phyloP scores from a whole-genome alignment of 2,797 vertebrate species.

The Morelia viridis region DNA sequence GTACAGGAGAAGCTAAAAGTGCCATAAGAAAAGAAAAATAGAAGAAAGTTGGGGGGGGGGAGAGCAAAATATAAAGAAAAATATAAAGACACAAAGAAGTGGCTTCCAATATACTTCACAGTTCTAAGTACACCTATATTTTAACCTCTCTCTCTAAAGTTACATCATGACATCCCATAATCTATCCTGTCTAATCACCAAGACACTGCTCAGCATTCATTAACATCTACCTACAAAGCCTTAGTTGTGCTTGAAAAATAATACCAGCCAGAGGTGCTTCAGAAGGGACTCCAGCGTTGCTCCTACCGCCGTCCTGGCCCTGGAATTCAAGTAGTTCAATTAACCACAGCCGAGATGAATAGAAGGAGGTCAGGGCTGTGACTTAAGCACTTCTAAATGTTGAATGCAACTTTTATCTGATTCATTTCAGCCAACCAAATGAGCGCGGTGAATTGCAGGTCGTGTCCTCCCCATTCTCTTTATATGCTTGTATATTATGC shows the following conservation, averaged over 20 bases:
- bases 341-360: background rate
- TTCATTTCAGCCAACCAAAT: slow-evolving; percentile 37
- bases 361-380: background rate
- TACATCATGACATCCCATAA: too few species aligned
- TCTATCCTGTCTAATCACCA: too few species aligned
- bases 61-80: too few species aligned
- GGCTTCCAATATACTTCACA: too few species aligned
- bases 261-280: background rate
- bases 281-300: background rate
- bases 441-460: slow-evolving; percentile 10
- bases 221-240: background rate
- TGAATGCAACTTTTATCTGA: slow-evolving; percentile 20
- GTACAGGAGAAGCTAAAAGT: too few species aligned
- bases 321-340: slow-evolving; percentile 3
- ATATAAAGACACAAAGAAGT: too few species aligned
- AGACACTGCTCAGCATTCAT: background rate
- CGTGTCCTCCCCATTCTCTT: slow-evolving; percentile 5
- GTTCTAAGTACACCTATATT: too few species aligned
- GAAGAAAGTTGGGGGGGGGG: too few species aligned
- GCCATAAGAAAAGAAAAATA: too few species aligned
- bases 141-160: too few species aligned
- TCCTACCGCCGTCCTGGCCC: background rate
- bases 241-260: background rate
- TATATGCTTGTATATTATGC: slow-evolving; percentile 43
- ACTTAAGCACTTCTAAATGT: background rate